phyloP scores from a whole-genome alignment of 1,140 invertebrate genomes.

The Brachionus calyciflorus region DNA sequence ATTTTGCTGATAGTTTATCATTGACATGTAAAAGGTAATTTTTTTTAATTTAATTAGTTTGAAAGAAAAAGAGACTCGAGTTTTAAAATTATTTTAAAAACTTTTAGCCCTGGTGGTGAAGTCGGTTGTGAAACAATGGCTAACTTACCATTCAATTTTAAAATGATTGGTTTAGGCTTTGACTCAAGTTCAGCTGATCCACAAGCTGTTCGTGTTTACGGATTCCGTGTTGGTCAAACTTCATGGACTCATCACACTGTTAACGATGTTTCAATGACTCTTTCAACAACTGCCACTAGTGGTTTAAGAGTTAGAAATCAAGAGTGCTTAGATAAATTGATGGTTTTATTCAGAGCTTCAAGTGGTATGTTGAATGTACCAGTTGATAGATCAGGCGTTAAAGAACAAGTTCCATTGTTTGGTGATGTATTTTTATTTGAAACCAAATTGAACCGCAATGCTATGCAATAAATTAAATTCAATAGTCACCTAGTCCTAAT shows the following conservation, averaged over 20 bases:
- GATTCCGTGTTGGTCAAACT: not conserved
- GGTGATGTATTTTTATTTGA: slow-evolving; percentile 42
- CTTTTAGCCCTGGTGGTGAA: slow-evolving; percentile 1
- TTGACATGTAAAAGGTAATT: slow-evolving; percentile 29
- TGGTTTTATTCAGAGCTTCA: slow-evolving; percentile 16
- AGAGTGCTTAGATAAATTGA: slow-evolving; percentile 35
- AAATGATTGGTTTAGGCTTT: slow-evolving; percentile 38
- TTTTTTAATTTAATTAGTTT: too few species aligned
- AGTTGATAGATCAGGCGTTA: not conserved
- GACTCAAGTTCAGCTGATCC: not conserved
- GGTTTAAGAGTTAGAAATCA: slow-evolving; percentile 16
- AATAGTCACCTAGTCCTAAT: not conserved
- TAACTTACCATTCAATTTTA: slow-evolving; percentile 4
- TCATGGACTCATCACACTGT: slow-evolving; percentile 19
- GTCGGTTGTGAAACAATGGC: slow-evolving; percentile 29
- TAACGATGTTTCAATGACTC: not conserved
- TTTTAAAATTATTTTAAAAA: not conserved
- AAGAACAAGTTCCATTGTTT: not conserved
- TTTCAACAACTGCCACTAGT: not conserved
- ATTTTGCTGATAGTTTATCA: slow-evolving; percentile 23
- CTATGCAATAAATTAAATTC: too few species aligned
- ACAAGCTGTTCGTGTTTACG: not conserved
- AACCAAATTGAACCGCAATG: slow-evolving; percentile 6
- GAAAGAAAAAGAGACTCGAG: not conserved
- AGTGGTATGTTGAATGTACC: not conserved